Evolutionary conservation across 2,888 invertebrate species (phyloP).

Genomic region (Netelia inedita): DNA sequence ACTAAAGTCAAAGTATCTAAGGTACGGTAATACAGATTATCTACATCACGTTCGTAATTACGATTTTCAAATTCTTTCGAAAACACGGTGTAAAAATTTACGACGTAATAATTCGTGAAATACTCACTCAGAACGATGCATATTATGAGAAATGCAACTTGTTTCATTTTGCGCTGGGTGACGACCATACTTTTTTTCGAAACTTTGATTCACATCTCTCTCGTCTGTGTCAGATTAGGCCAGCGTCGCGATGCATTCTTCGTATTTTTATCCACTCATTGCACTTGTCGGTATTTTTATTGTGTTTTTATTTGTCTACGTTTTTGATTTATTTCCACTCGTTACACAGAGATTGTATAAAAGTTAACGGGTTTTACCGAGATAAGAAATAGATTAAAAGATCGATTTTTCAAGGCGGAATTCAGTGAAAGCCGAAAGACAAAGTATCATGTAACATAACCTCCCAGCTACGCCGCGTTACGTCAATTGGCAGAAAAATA

Average conservation of each 20-base stretch:
- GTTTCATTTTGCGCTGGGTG: slow-evolving; percentile 83
- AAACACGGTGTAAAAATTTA: not conserved
- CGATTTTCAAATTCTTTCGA: no score
- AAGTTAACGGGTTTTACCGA: not conserved
- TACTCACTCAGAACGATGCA: slow-evolving; percentile 81
- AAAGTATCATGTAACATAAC: slow-evolving; percentile 28
- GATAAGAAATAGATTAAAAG: not conserved
- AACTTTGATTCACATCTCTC: not conserved
- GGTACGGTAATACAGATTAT: no score
- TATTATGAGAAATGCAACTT: slow-evolving; percentile 79
- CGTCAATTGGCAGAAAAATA: not conserved
- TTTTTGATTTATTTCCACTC: not conserved
- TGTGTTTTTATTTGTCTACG: not conserved
- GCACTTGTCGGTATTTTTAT: not conserved
- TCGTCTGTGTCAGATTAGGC: slow-evolving; percentile 29
- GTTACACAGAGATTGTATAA: not conserved
- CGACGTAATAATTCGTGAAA: slow-evolving; percentile 24
- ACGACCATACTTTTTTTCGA: slow-evolving; percentile 77
- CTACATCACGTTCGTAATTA: no score
- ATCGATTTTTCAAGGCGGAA: slow-evolving; percentile 4
- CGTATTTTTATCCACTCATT: slow-evolving; percentile 5
- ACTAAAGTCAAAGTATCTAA: no score
- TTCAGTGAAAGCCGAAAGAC: not conserved
- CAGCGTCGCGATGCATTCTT: slow-evolving; percentile 1
- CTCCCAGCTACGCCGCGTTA: not conserved